Base-by-base conservation (phyloP, 2,888 invertebrate species). In the Macaria liturata region DNA sequence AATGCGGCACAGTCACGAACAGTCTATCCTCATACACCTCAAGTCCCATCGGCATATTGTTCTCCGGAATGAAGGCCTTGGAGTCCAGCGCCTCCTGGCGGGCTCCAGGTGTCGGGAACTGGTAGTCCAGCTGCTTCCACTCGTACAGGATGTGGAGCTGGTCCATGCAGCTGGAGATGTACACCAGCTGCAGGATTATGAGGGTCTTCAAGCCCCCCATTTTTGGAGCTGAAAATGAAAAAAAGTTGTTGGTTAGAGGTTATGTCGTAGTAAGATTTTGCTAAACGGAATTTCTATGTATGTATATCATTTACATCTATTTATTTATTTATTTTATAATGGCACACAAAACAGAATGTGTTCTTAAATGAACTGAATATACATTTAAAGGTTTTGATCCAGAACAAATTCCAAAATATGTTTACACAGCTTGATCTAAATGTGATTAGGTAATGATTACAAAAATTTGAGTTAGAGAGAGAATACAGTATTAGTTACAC, bases 91-190 rank as follows among this genome's bases (percentile, higher is more conserved):
- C 95, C 52, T 92, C 86, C 74, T 92, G 91, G 54, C 94, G 85
- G 3, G 88, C 93, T 5, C 93, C 93, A 1, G 92, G 83, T 39
- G 76, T 91, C 3, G 93, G 92, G 84, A 93, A 96, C 61, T 94
- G 93, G 79, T 93, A 96, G 78, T 96, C 95, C 49, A 96, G 84
- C 80, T 94, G 93, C 69, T 94, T 95, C 96, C 96, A 96, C 75
- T 95, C 94, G 81, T 94, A 95, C 49, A 93, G 91, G 49, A 95
- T 94, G 67, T 93, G 92, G 54, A 96, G 89, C 86, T 95, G 95
- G 76, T 95, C 95, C 89, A 94, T 94, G 67, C 92, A 89, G 39
- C 71, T 75, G 67, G 75, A 79, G 57, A 83, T 55, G 77, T 83
- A 86, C 49, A 84, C 77, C 76, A 89, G 76, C 37, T 87, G 86